Base-by-base conservation (phyloP, 2,113 vertebrate genomes). In the Solea senegalensis region DNA sequence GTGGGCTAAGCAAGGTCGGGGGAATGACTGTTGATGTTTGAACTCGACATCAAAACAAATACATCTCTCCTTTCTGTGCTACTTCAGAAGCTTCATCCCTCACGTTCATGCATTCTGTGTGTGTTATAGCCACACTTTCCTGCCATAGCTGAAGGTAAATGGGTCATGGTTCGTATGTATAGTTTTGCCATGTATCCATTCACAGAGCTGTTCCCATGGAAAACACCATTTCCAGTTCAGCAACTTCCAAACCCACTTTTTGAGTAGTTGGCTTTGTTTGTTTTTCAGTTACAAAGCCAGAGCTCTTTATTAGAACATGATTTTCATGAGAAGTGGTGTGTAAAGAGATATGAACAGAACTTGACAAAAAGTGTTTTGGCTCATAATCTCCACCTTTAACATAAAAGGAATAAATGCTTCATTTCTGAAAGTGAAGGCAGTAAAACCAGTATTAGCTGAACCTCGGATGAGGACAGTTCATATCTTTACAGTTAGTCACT, bases 401-500 rank as follows among this genome's bases (percentile, higher is more conserved):
- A 21, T 21, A 21, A 21, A 21, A 15, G 40, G 2, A 3, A 58
- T 28, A 10, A 56, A 50, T 12, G 15, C 34, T 9, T 21, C 7
- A n/a, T 8, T 11, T 50, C 5, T 63, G 14, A 48, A 64, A 65
- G 14, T 40, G 4, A 14, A 52, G 9, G 1, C 69, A 8, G 1
- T 71, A 2, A 41, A 69, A 34, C 8, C 12, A 46, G 16, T 21
- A 65, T 43, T 5, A 55, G 26, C 27, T 46, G 21, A 70, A 60
- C 63, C 7, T 1, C 7, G 16, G 41, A 52, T 27, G 41, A 76
- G 52, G 46, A 56, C 48, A 43, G 3, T 53, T 27, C 40, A 56
- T 57, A 43, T 74, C 27, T 61, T 56, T 4, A 27, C 48, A 13
- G 34, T 55, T 11, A 56, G n/a, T 58, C 45, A n/a, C 45, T 4